Base-by-base conservation (phyloP, 2,888 invertebrate species). In the Scotopteryx bipunctaria region DNA sequence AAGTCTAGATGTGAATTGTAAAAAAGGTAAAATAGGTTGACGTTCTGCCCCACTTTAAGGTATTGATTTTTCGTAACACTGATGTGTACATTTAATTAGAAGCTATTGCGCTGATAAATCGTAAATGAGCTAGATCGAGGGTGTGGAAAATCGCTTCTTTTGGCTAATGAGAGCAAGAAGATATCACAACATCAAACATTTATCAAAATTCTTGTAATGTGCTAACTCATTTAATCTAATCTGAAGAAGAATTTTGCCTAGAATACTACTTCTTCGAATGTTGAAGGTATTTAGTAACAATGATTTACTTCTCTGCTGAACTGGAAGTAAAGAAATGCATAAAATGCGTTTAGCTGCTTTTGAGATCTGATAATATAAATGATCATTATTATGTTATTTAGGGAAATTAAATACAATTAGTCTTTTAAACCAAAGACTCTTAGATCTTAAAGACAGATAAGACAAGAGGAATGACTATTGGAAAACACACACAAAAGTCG, bases 71-170 rank as follows among this genome's bases (percentile, higher is more conserved):
- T 51, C 50, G 56, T 49, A 52, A 56, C 49, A 11, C 38, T 27
- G 14, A 27, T 50, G 55, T 61, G 46, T 47, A 52, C 50, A 21
- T 17, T 23, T 43, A 19, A 41, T 59, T 59, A 58, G 57, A 52
- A 9, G 5, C n/a, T 29, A 17, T 0, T 21, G 29, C 44, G 56
- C 19, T 62, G 46, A 59, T 41, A 51, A 43, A 25, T 25, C 35
- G 46, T 59, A 43, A 61, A 53, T 49, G 55, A 51, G 53, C 54
- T 46, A 51, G 47, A 59, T 51, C 42, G 49, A 38, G 32, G 38
- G 52, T 55, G 58, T 55, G 50, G 55, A 61, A 49, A 13, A 48
- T 50, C 42, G 25, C 8, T 16, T 16, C n/a, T 40, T 50, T 53
- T 35, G 41, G 44, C 16, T 41, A 16, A 43, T 23, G n/a, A 29